These are phyloP conservation scores for Luffia ferchaultella DNA, from an alignment of 2,888 invertebrate species.

Conservation along the genomic window DNA sequence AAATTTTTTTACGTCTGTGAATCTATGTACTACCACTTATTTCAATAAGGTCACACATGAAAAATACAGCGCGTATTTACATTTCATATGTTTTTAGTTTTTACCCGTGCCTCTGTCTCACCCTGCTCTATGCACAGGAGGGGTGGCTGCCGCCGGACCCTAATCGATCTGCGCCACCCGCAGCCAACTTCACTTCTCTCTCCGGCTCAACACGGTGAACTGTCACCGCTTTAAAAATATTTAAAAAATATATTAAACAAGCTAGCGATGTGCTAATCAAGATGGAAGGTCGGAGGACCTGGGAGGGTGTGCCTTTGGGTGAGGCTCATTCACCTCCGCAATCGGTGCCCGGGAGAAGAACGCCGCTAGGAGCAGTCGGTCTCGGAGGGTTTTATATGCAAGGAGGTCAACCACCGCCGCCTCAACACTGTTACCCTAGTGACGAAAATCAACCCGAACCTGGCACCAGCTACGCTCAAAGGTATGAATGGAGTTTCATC, in stretches of 20 bases:
- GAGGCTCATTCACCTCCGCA: slow-evolving; percentile 64
- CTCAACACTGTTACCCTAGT: slow-evolving; percentile 67
- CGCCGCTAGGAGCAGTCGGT: slow-evolving; percentile 84
- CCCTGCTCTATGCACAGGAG: neutral
- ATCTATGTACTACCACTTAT: too few relatives aligned
- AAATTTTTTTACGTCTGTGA: neutral
- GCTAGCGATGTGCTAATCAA: slow-evolving; percentile 16
- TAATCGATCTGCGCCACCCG: slow-evolving; percentile 59
- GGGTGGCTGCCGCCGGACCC: slow-evolving; percentile 7
- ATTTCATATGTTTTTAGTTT: neutral
- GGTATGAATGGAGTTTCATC: slow-evolving; percentile 25
- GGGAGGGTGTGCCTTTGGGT: slow-evolving; percentile 56
- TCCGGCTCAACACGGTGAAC: slow-evolving; percentile 37
- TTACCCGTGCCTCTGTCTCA: neutral
- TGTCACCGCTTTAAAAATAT: slow-evolving; percentile 36
- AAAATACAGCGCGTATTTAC: too few relatives aligned
- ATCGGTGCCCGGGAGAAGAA: slow-evolving; percentile 74
- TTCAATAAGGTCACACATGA: too few relatives aligned
- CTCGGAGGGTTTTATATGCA: slow-evolving; percentile 90
- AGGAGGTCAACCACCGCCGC: slow-evolving; percentile 60
- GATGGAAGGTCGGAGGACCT: slow-evolving; percentile 58
- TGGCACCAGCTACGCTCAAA: slow-evolving; percentile 59
- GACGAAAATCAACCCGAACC: slow-evolving; percentile 85
- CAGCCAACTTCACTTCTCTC: slow-evolving; percentile 27
- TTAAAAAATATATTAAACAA: slow-evolving; percentile 23